These are phyloP conservation scores for Tachina fera DNA, from an alignment of 2,888 invertebrate species.

Conservation along the genomic window DNA sequence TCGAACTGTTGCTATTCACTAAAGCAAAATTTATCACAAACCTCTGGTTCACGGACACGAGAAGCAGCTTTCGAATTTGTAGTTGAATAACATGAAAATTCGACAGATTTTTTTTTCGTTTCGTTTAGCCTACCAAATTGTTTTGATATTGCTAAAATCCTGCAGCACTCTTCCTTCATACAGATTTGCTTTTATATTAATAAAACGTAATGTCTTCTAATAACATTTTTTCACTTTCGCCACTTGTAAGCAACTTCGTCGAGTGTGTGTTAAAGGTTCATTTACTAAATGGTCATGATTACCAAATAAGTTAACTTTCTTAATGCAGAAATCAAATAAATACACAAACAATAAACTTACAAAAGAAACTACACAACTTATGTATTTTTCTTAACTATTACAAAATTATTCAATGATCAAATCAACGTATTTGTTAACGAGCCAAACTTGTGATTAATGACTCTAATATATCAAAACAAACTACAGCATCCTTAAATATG, in stretches of 20 bases:
- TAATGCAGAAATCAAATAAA: background rate
- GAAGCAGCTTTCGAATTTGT: too few relatives aligned
- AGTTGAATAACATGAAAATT: too few relatives aligned
- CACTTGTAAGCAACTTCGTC: conserved; percentile 18
- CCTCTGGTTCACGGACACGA: too few relatives aligned
- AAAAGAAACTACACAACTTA: conserved; percentile 30
- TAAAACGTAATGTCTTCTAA: background rate
- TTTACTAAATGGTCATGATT: conserved; percentile 61
- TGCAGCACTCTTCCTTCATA: too few relatives aligned
- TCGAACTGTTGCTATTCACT: too few relatives aligned
- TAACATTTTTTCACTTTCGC: background rate
- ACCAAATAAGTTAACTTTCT: conserved; percentile 8
- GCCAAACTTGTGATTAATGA: conserved; percentile 70
- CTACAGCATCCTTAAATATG: conserved; percentile 15
- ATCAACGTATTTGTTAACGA: conserved; percentile 63
- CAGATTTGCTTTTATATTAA: background rate
- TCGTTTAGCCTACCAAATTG: too few relatives aligned
- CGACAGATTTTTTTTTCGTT: too few relatives aligned
- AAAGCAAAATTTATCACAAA: too few relatives aligned
- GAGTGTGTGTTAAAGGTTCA: conserved; percentile 42
- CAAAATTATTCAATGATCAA: conserved; percentile 67
- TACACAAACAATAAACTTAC: background rate
- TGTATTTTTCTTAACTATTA: conserved; percentile 51
- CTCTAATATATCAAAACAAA: conserved; percentile 71
- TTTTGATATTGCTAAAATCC: too few relatives aligned